Evolutionary conservation across 2,113 vertebrate species (phyloP), one percentile per base, ranked within the genome.

Genomic region (Notothenia coriiceps): DNA sequence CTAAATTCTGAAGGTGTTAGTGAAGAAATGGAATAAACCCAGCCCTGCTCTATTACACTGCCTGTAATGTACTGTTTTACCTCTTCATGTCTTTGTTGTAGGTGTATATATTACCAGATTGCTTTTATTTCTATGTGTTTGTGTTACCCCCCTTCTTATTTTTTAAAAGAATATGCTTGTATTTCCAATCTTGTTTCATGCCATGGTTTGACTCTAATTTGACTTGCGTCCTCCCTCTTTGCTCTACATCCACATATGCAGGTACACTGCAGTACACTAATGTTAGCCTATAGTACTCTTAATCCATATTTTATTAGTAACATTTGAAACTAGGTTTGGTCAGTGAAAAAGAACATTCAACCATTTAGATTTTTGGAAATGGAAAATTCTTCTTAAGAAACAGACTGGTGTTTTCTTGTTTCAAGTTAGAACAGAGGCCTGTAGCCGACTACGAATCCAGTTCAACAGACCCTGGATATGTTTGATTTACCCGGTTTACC

Each of bases 61-160:
- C 59, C 68, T 83, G 35, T 6, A 40, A 40, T 74, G 59, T 29
- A 40, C 44, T 82, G 63, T 82, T 66, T 77, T 56, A 74, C 43
- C 51, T 62, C 25, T 80, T 64, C 47, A 65, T 47, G 1, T 72
- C 10, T 29, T 71, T 76, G 29, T 74, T 66, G 10, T 84, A 71
- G 83, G 62, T 83, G 54, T 67, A 62, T 83, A 68, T 63, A 60
- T 62, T 78, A 49, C 54, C 63, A 22, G 4, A 60, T 29, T 44
- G 20, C 22, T 72, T 69, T 60, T 6, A 49, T 72, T 63, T 75
- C 59, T 69, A 46, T 75, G 20, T 59, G 5, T 13, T 35, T 63
- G 43, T 76, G 29, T 60, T 46, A 7, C n/a, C 43, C 7, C 25
- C 17, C n/a, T 29, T 29, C 3, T 50, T 0, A 5, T 56, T 66